These are phyloP conservation scores for Anisognathus igniventris DNA, from an alignment of 2,797 vertebrate genomes.

Conservation along the genomic window DNA sequence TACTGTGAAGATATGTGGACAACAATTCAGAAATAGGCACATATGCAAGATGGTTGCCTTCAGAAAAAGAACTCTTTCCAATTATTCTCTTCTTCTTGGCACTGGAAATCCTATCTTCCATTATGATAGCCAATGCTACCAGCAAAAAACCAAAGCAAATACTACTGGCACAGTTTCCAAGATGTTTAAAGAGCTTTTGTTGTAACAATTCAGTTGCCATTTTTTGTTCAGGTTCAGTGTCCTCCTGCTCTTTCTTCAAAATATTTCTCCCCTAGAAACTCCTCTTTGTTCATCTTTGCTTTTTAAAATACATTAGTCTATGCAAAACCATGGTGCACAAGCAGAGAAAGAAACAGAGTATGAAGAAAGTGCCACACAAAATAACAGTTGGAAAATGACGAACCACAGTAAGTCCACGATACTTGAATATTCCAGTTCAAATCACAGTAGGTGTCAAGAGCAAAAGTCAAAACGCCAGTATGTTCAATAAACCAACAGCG, in stretches of 20 bases:
- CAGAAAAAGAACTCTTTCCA: neutral
- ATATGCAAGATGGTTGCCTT: conserved; percentile 12
- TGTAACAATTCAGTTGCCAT: conserved; percentile 1
- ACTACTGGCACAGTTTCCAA: conserved; percentile 20
- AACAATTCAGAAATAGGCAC: conserved; percentile 30
- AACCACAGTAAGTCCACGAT: neutral
- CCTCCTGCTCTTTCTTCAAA: conserved; percentile 34
- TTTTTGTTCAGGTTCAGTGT: conserved; percentile 19
- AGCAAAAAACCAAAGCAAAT: neutral
- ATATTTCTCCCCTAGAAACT: neutral
- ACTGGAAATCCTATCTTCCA: conserved; percentile 26
- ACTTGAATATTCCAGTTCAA: conserved; percentile 41
- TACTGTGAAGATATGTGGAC: neutral
- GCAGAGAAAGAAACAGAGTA: neutral
- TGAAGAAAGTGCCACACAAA: conserved; percentile 7
- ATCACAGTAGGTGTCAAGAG: neutral
- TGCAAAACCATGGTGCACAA: neutral
- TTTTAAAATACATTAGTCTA: conserved; percentile 9
- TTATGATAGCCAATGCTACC: neutral
- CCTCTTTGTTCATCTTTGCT: conserved; percentile 25
- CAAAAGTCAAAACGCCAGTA: conserved; percentile 1
- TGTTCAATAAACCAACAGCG: neutral
- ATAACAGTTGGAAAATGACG: neutral
- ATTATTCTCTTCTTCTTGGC: conserved; percentile 29
- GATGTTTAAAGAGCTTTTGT: neutral